Conservation (phyloP, 2,888 invertebrate genomes). For the Imbricaverruca yamaguchii region DNA sequence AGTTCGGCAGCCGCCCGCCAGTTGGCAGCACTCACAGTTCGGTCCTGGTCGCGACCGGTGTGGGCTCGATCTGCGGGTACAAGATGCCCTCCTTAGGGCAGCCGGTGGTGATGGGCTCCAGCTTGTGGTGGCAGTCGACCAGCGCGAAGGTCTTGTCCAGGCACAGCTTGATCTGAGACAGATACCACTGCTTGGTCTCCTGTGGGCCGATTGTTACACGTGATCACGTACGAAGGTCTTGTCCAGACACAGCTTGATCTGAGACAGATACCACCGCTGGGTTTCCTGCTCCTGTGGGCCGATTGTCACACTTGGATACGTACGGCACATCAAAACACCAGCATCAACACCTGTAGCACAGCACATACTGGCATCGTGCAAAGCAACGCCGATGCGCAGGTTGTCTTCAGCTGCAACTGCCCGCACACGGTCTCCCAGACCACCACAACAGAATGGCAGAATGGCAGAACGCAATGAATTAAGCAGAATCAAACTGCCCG, state of each 20-base stretch:
- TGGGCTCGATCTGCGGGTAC: conserved; percentile 1
- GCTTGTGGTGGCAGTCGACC: conserved; percentile 57
- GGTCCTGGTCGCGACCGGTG: background rate
- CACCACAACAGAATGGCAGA: too few species aligned
- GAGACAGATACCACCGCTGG: conserved; percentile 45
- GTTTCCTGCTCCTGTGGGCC: conserved; percentile 32
- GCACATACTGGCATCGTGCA: too few species aligned
- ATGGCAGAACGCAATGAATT: too few species aligned
- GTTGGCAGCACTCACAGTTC: background rate
- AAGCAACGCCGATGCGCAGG: too few species aligned
- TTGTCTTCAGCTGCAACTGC: too few species aligned
- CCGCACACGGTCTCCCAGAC: too few species aligned
- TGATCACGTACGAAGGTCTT: background rate
- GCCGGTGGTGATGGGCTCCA: conserved; percentile 11
- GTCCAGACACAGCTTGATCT: conserved; percentile 63
- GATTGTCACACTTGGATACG: too few species aligned
- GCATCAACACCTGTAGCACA: too few species aligned
- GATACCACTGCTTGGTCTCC: conserved; percentile 29
- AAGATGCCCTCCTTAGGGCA: conserved; percentile 3
- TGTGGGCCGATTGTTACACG: conserved; percentile 22
- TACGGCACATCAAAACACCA: too few species aligned
- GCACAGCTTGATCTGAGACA: conserved; percentile 66
- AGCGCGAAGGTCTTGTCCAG: conserved; percentile 58
- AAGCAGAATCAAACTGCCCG: too few species aligned
- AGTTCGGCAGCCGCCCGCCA: too few species aligned